Evolutionary conservation across 1,140 invertebrate genomes (phyloP), one percentile per base, ranked within the genome.

Genomic region (Campoletis sonorensis): DNA sequence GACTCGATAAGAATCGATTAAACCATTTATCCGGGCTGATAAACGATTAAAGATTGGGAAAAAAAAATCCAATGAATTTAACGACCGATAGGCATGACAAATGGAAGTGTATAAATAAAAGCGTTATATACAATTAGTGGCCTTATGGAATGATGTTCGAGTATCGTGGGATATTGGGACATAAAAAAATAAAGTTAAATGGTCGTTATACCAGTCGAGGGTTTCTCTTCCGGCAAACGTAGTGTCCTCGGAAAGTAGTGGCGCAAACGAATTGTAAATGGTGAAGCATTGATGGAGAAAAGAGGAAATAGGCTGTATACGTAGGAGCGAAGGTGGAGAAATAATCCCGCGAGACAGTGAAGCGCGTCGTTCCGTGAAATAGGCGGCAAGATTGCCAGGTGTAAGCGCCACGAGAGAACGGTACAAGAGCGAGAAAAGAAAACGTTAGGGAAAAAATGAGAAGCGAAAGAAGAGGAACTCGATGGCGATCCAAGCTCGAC

Each of bases 261-360:
- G 40, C 40, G 11, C 40, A 45, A 45, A 54, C n/a, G 51, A 54
- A 54, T 54, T 21, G 61, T 27, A n/a, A 61, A 61, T 23, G 16
- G 61, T 64, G 13, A 27, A 64, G 3, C 40, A 45, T 45, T 45
- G 40, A 23, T 23, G 61, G 23, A 64, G 23, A 27, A 64, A 64
- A 64, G 61, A 26, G 61, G 61, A 64, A 64, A 26, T 64, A 64
- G 23, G 23, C 61, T 26, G 61, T 26, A 26, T 64, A 49, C 15
- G 26, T 27, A 71, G 51, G 30, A 49, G 26, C 75, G 54, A 37
- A 72, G 81, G 81, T 85, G 85, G 85, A 70, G 67, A 87, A 88
- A 88, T 88, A 87, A 88, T 87, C 87, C 83, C 84, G 82, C 81
- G 85, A 87, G 87, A 89, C 86, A 86, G 82, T 88, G 83, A 83